These are phyloP conservation scores for Aphelenchoides fujianensis DNA, from an alignment of 1,140 invertebrate species.

Conservation along the genomic window DNA sequence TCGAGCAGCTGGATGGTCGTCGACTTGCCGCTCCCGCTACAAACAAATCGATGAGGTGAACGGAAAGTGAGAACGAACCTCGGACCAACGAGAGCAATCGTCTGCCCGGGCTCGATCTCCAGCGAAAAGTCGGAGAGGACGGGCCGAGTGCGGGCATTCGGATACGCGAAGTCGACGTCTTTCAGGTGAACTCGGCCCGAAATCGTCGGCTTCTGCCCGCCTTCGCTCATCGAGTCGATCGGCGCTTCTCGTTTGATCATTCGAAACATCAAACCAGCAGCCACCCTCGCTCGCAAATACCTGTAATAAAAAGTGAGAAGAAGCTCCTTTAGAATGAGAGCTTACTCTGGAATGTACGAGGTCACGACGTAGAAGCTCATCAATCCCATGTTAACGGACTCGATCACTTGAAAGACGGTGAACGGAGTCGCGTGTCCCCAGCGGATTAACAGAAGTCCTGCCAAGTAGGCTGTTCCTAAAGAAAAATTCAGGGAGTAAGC, in stretches of 20 bases:
- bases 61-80: too few species aligned
- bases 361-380: conserved; percentile 55
- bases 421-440: conserved; percentile 37
- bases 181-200: conserved; percentile 19
- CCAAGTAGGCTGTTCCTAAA: conserved; percentile 31
- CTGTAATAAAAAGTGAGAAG: too few species aligned
- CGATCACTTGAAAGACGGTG: conserved; percentile 56
- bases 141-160: conserved; percentile 8
- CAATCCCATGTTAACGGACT: conserved; percentile 49
- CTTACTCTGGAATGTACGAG: conserved; percentile 64
- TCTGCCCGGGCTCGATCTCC: conserved; percentile 70
- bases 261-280: conserved; percentile 57
- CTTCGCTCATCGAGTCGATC: conserved; percentile 61
- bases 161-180: conserved; percentile 28
- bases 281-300: conserved; percentile 63
- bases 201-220: conserved; percentile 20
- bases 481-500: too few species aligned
- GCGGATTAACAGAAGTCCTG: conserved; percentile 36
- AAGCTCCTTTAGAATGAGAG: too few species aligned
- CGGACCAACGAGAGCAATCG: conserved; percentile 77
- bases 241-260: conserved; percentile 57
- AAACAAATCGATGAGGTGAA: too few species aligned
- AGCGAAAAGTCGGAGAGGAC: conserved; percentile 59
- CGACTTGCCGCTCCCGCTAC: conserved; percentile 84
- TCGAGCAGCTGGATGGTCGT: conserved; percentile 77